phyloP scores from a whole-genome alignment of 2,797 vertebrate species.

The Coilia nasus region DNA sequence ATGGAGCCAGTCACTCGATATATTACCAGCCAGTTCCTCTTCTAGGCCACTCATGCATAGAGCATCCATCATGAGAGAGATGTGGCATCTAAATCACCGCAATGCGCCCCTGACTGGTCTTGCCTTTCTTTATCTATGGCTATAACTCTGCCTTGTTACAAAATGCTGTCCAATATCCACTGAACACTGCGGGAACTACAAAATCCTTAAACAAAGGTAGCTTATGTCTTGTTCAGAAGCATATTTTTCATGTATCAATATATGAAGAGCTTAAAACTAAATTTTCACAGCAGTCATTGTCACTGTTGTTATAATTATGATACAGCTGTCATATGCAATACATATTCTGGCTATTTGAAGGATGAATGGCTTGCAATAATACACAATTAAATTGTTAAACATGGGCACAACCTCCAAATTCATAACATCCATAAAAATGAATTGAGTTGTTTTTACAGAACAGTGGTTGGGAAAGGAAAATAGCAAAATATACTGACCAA shows the following conservation, averaged over 20 bases:
- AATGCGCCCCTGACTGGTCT: conserved; percentile 54
- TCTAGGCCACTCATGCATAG: conserved; percentile 56
- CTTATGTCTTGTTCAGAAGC: neutral
- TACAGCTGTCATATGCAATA: neutral
- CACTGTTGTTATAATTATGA: neutral
- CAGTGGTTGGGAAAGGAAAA: neutral
- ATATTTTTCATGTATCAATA: neutral
- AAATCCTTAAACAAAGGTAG: neutral
- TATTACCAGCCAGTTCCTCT: conserved; percentile 67
- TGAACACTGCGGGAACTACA: neutral
- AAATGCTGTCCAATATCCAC: conserved; percentile 50
- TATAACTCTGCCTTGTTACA: conserved; percentile 67
- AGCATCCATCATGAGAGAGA: conserved; percentile 67
- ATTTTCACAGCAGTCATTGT: neutral
- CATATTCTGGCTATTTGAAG: neutral
- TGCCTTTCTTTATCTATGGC: conserved; percentile 60
- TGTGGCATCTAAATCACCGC: conserved; percentile 60
- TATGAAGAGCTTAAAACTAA: neutral
- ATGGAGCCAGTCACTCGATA: conserved; percentile 77
- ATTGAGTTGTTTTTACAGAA: neutral
- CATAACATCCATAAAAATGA: neutral
- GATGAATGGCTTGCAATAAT: neutral
- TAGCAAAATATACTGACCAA: too few species aligned
- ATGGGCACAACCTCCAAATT: neutral
- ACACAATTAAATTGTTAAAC: neutral